Evolutionary conservation across 53 echinoderm and acorn worm species (phyloP), one percentile per base, ranked within the genome.

Genomic region (Holothuria scabra): DNA sequence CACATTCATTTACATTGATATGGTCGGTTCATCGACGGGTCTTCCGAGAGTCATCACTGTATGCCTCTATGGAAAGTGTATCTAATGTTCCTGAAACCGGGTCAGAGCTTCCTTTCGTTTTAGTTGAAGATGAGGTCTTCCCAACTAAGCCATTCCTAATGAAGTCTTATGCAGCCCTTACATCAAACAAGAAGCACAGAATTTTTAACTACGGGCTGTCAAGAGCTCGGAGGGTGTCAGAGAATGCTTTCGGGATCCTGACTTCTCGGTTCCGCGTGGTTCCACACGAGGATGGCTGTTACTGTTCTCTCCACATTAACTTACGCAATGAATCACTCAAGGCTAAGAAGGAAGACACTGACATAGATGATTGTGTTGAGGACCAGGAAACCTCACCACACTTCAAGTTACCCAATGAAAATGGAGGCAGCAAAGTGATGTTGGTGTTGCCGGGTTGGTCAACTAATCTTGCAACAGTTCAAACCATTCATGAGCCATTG

Each of bases 251-350:
- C 30, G 34, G 69, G 22, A 68, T 68, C 4, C 21, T 84, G 56
- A 59, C 84, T 58, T 74, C 41, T 10, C 0, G 41, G 41, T 41
- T 93, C 84, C 87, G 58, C 72, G 12, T 32, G 86, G 11, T 90
- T 66, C 71, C 83, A 87, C 49, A 84, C 71, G 19, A 9, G 74
- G 23, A 87, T 84, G 10, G 78, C 72, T 26, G 79, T 84, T 4
- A 62, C 24, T 81, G 90, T 41, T 60, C 84, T 4, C 74, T 93
- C 22, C 93, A 93, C 44, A 90, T 90, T 67, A 84, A 67, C 85
- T 64, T 88, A 37, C 64, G 29, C 46, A 61, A 86, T 41, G 46
- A 60, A 3, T 23, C 12, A 7, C 12, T 28, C 64, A 20, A 28
- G 12, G 31, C 3, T 20, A 0, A 29, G 14, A 68, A 38, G 32